Base-by-base conservation (phyloP, 1,140 invertebrate genomes). In the Myzus persicae region DNA sequence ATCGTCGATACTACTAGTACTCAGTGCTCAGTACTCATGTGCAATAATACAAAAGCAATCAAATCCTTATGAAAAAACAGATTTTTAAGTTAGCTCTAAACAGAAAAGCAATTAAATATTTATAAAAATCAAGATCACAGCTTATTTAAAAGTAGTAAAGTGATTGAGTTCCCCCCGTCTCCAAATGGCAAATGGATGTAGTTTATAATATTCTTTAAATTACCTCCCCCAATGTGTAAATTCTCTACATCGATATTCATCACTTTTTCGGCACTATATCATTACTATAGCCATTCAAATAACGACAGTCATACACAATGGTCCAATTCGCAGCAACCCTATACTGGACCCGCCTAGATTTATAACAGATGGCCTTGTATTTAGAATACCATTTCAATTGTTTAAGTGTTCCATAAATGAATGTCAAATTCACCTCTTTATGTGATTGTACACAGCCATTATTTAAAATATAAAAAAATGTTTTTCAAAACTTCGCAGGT, bases 281-380 rank as follows among this genome's bases (percentile, higher is more conserved):
- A 88, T 48, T 36, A n/a, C 38, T 46, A n/a, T 9, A 18, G 36
- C 40, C 26, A 44, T 85, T 85, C 26, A 48, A 89, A 89, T 89
- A 38, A 89, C 46, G 44, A 48, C 85, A 36, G 44, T 88, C 14
- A 51, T 18, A 89, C 44, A 89, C 87, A 89, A 89, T 89, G 46
- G 87, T 48, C 20, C 87, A 36, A 89, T 89, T 89, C 46, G 51
- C 46, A 38, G 24, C 38, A 89, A 89, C 87, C 87, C 87, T 89
- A 84, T 84, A 87, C 31, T 31, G 42, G 44, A 46, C 36, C 46
- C 87, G 87, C 87, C 44, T 51, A 51, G 87, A 18, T 51, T 51
- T 89, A 38, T 20, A 51, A 89, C 87, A 89, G 87, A 89, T 89
- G 87, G 87, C n/a, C 87, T 89, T 44, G 8, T 31, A 44, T 85